phyloP scores from a whole-genome alignment of 2,797 vertebrate species.

The Champsocephalus gunnari region DNA sequence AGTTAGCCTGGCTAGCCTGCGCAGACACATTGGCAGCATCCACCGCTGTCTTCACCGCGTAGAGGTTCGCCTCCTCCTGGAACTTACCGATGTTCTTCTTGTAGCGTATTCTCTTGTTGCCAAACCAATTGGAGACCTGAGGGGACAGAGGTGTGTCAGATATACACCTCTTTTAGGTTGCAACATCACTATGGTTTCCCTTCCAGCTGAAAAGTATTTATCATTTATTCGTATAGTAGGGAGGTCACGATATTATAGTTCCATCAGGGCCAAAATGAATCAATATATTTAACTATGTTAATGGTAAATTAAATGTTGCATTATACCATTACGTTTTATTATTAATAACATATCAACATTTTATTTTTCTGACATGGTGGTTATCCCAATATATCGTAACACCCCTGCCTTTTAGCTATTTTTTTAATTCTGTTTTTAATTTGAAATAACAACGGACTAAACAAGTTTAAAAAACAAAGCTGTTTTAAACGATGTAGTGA shows the following conservation, averaged over 20 bases:
- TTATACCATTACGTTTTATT: too few relatives aligned
- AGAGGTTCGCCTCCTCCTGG: constrained; percentile 90
- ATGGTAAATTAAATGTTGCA: too few relatives aligned
- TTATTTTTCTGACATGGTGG: too few relatives aligned
- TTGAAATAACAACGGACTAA: too few relatives aligned
- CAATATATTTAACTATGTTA: too few relatives aligned
- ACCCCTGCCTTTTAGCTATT: too few relatives aligned
- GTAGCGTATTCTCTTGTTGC: constrained; percentile 91
- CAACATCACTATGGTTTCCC: background rate
- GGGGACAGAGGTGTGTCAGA: constrained; percentile 31
- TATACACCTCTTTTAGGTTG: constrained; percentile 4
- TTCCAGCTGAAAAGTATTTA: background rate
- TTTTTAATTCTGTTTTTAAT: too few relatives aligned
- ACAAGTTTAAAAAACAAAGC: background rate
- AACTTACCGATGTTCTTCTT: constrained; percentile 92
- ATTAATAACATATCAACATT: too few relatives aligned
- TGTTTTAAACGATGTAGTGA: background rate
- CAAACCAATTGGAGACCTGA: constrained; percentile 92
- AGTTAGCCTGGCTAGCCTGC: constrained; percentile 90
- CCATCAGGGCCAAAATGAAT: too few relatives aligned
- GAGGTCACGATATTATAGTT: too few relatives aligned
- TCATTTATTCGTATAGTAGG: too few relatives aligned
- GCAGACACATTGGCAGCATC: constrained; percentile 87
- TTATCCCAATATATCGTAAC: too few relatives aligned
- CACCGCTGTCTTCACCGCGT: constrained; percentile 85